These are phyloP conservation scores for Acanthosoma haemorrhoidale DNA, from an alignment of 2,888 invertebrate genomes.

Conservation along the genomic window DNA sequence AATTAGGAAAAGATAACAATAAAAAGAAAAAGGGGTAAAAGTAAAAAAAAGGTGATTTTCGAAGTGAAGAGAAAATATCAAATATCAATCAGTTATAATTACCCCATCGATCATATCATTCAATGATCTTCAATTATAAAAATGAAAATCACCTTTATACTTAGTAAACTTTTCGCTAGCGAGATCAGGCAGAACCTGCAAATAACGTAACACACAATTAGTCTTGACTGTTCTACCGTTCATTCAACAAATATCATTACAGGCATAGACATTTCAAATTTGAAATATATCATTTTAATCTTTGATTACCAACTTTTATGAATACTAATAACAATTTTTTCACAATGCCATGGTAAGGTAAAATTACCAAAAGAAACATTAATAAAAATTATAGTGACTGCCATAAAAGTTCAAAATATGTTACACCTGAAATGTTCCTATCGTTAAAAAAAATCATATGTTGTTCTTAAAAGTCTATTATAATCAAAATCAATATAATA, in stretches of 20 bases:
- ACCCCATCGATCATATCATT: background rate
- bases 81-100: background rate
- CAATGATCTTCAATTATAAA: constrained; percentile 13
- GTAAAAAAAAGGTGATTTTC: constrained; percentile 19
- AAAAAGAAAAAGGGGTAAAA: background rate
- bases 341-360: background rate
- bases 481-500: no score
- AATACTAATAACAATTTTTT: background rate
- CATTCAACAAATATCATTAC: no score
- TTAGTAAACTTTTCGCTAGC: constrained; percentile 3
- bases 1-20: background rate
- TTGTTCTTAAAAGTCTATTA: no score
- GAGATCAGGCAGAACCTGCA: constrained; percentile 16
- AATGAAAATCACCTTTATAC: constrained; percentile 25
- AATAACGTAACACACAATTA: constrained; percentile 20
- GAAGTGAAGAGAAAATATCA: background rate
- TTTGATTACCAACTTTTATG: background rate
- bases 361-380: background rate
- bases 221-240: background rate
- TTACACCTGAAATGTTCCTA: no score
- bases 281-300: background rate
- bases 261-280: no score
- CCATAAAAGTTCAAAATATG: no score
- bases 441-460: no score
- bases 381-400: background rate